These are phyloP conservation scores for Thecophora atra DNA, from an alignment of 2,888 invertebrate species.

Conservation along the genomic window DNA sequence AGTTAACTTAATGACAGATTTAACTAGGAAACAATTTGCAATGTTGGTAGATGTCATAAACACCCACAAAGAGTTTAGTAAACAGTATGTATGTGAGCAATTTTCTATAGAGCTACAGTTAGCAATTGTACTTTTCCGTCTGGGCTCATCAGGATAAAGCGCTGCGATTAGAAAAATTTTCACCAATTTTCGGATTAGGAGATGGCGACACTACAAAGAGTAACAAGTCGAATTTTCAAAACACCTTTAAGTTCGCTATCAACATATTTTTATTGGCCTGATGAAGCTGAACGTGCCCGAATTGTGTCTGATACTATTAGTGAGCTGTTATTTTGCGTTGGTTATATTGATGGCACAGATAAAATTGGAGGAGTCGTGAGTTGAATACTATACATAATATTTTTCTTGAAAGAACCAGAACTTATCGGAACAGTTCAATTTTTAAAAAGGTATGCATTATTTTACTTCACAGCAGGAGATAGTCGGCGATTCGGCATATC, in stretches of 20 bases:
- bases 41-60: neutral
- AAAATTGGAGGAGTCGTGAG: neutral
- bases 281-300: constrained; percentile 31
- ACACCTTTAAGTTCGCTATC: constrained; percentile 4
- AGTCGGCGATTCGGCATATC: constrained; percentile 22
- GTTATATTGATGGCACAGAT: neutral
- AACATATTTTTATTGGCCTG: constrained; percentile 35
- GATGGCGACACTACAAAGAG: constrained; percentile 22
- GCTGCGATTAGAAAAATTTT: neutral
- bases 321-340: constrained; percentile 30
- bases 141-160: constrained; percentile 25
- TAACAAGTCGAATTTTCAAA: constrained; percentile 12
- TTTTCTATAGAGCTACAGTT: constrained; percentile 18
- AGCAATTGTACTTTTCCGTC: constrained; percentile 24
- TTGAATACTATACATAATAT: neutral
- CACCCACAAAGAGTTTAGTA: neutral
- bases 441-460: neutral
- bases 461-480: constrained; percentile 24
- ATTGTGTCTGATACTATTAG: constrained; percentile 31
- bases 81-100: neutral
- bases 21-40: neutral
- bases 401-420: neutral
- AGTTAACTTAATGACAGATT: too few relatives aligned
- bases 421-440: constrained; percentile 12
- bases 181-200: neutral